Percentiles rank a stretch among this genome's conserved stretches.
Evolutionary conservation across 2,888 invertebrate species (phyloP).

Genomic region (Microctonus brassicae): DNA sequence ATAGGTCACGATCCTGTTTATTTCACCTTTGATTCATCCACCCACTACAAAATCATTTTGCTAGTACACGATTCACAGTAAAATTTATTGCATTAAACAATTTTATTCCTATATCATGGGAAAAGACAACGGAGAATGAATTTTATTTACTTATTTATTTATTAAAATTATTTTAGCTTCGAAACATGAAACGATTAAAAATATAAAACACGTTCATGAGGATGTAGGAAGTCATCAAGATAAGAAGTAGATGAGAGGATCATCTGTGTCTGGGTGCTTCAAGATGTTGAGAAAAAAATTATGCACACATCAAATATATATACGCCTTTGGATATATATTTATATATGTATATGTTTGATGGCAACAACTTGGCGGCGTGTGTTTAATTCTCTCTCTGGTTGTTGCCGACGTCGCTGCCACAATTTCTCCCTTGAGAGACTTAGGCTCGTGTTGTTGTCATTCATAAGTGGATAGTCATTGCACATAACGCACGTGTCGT

Average conservation of each 20-base stretch:
- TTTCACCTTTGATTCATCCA: constrained; percentile 49
- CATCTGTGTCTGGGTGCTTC: constrained; percentile 18
- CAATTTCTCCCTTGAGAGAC: constrained; percentile 1
- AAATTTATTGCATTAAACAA: constrained; percentile 23
- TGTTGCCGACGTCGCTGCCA: no score
- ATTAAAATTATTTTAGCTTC: background rate
- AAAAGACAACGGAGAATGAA: constrained; percentile 31
- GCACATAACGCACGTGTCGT: background rate
- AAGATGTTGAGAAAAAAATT: background rate
- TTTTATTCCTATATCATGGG: constrained; percentile 40
- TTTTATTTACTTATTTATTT: background rate
- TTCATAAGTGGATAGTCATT: background rate
- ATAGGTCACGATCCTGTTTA: constrained; percentile 55
- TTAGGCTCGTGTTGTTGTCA: background rate
- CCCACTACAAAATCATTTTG: constrained; percentile 44
- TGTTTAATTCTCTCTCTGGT: no score
- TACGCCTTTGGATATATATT: background rate
- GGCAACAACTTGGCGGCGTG: no score
- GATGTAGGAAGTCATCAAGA: constrained; percentile 28
- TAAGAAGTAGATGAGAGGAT: constrained; percentile 26
- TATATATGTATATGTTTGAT: no score
- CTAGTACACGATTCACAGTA: constrained; percentile 48
- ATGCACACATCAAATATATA: background rate
- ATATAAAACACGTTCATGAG: background rate
- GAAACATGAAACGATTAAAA: background rate